phyloP scores from a whole-genome alignment of 2,113 vertebrate species.

The Aythya baeri region DNA sequence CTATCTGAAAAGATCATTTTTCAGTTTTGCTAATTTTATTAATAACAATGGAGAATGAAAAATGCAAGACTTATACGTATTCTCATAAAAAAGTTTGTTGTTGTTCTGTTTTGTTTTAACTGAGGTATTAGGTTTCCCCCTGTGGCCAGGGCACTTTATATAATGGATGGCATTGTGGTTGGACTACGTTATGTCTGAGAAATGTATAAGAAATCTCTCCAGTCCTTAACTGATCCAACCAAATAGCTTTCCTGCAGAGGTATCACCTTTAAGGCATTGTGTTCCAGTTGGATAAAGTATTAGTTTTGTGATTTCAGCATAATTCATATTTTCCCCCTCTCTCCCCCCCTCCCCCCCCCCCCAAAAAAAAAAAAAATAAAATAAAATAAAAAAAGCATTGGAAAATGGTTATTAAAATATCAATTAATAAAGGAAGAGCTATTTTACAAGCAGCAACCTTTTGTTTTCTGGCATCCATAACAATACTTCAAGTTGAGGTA shows the following conservation, averaged over 20 bases:
- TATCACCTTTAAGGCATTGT: neutral
- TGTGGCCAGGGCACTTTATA: accelerated
- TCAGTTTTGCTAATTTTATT: neutral
- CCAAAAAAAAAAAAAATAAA: no score
- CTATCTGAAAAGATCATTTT: neutral
- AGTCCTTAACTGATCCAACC: accelerated
- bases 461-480: neutral
- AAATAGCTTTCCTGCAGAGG: neutral
- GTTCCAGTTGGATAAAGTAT: neutral
- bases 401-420: neutral
- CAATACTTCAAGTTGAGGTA: neutral
- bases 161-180: no score
- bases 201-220: neutral
- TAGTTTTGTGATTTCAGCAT: neutral
- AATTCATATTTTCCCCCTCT: neutral
- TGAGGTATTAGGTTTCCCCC: neutral
- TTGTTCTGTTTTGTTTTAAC: neutral
- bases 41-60: accelerated
- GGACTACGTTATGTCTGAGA: neutral
- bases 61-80: neutral
- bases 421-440: neutral
- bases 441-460: neutral
- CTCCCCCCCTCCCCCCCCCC: no score
- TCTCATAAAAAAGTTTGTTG: neutral
- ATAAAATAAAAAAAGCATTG: neutral